Evolutionary conservation across 2,797 vertebrate genomes (phyloP), one percentile per base, ranked within the genome.

Genomic region (Halcyon badia): DNA sequence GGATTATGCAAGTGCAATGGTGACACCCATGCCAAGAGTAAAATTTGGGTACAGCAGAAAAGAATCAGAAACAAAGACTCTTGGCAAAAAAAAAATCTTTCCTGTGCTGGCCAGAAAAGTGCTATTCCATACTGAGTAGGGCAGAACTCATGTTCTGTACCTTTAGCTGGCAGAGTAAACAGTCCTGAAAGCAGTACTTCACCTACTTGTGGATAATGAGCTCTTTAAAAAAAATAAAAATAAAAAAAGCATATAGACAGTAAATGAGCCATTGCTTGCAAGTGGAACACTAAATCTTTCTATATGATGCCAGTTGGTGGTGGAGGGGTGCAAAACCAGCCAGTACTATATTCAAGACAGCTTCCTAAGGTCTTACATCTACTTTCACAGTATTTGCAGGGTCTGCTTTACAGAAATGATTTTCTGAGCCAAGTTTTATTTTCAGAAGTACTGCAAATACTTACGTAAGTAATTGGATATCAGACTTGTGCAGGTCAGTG

Each of bases 401-500:
- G 51, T 30, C 54, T 85, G 65, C 70, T 88, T 60, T 49, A 61
- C 70, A 66, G 76, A 88, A 57, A 42, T 3, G 25, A 30, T 80
- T 80, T 65, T 49, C 41, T 8, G 33, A 87, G 48, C n/a, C 44
- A 61, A 92, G 61, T 52, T 88, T 37, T 64, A 15, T 83, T 95
- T 92, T 68, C 46, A 35, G 17, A 78, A 73, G 33, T 62, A 86
- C 44, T 88, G 89, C 80, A 94, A 88, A 88, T 51, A 69, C 60
- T 89, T 64, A 31, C 1, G 9, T 48, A 91, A 93, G 72, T 77
- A 87, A 82, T 51, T 93, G 91, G 87, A 21, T 77, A 78, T 66
- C 54, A 84, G 73, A 66, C 37, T 73, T 60, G 70, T 82, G 83
- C 85, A 92, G 89, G 93, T 83, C 61, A 79, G 65, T 72, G 83